Evolutionary conservation across 2,797 vertebrate species (phyloP).

Genomic region (Holocentrus rufus): DNA sequence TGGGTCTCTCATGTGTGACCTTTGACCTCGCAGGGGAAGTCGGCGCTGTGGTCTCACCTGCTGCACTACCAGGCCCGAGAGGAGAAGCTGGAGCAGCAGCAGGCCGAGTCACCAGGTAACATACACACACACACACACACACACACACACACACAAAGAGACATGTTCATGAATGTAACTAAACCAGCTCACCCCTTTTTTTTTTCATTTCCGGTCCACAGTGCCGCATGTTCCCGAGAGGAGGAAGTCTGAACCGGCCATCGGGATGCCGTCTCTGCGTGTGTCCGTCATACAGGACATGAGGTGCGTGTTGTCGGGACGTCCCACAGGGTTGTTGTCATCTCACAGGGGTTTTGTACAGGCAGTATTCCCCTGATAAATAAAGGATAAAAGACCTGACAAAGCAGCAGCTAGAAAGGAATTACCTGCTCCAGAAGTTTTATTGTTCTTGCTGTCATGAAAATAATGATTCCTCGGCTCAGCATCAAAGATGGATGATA

Average conservation of each 20-base stretch:
- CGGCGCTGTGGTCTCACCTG: constrained; percentile 94
- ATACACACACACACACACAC: not conserved
- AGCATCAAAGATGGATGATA: too few relatives aligned
- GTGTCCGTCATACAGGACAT: constrained; percentile 92
- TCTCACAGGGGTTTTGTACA: too few relatives aligned
- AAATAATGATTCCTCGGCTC: too few relatives aligned
- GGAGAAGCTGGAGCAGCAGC: constrained; percentile 86
- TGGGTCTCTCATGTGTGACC: constrained; percentile 3
- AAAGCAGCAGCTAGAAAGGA: too few relatives aligned
- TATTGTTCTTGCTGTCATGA: too few relatives aligned
- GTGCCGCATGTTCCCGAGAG: constrained; percentile 86
- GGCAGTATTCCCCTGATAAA: too few relatives aligned
- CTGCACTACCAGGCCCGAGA: constrained; percentile 90
- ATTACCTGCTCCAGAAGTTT: too few relatives aligned
- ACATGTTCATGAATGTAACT: not conserved
- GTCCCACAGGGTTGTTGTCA: not conserved
- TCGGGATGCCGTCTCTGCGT: constrained; percentile 83
- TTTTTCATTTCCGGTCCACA: constrained; percentile 60
- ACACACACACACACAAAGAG: not conserved
- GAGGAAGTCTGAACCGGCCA: constrained; percentile 87
- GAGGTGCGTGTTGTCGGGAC: constrained; percentile 78
- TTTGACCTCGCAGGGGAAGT: constrained; percentile 86
- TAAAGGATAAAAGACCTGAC: too few relatives aligned
- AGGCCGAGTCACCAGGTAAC: constrained; percentile 85
- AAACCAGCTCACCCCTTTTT: not conserved